phyloP scores from a whole-genome alignment of 2,797 vertebrate genomes.

The Mus caroli region DNA sequence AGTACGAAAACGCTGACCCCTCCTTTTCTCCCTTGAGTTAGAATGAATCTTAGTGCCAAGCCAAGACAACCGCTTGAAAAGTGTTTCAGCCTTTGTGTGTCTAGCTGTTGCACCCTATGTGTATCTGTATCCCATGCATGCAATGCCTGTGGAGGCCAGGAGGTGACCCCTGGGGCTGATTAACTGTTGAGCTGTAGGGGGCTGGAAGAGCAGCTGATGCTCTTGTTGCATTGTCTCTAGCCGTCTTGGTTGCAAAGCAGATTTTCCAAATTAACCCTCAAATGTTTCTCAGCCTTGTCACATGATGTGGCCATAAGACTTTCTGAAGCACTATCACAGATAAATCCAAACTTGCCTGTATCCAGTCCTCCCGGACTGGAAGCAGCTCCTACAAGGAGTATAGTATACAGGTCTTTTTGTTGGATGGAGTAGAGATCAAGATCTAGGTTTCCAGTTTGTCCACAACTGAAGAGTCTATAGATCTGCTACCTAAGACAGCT shows the following conservation, averaged over 20 bases:
- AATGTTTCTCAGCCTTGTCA: background rate
- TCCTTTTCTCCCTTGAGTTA: background rate
- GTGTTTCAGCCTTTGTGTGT: background rate
- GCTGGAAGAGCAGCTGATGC: background rate
- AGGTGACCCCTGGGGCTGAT: background rate
- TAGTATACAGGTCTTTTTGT: background rate
- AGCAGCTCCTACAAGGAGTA: background rate
- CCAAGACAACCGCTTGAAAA: background rate
- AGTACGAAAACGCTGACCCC: background rate
- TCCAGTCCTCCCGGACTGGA: background rate
- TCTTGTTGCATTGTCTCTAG: background rate
- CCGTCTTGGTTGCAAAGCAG: background rate
- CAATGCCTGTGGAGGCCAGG: background rate
- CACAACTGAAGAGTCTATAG: background rate
- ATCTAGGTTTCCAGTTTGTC: background rate
- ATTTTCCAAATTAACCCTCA: background rate
- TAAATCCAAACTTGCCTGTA: background rate
- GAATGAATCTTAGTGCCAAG: background rate
- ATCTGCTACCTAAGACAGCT: background rate
- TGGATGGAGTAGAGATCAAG: background rate
- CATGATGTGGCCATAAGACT: background rate
- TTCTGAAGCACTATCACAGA: background rate
- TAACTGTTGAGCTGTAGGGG: background rate
- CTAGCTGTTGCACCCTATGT: background rate
- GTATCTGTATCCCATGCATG: background rate